Conservation (phyloP, 2,113 vertebrate genomes). For the Pseudorhombus dupliciocellatus region DNA sequence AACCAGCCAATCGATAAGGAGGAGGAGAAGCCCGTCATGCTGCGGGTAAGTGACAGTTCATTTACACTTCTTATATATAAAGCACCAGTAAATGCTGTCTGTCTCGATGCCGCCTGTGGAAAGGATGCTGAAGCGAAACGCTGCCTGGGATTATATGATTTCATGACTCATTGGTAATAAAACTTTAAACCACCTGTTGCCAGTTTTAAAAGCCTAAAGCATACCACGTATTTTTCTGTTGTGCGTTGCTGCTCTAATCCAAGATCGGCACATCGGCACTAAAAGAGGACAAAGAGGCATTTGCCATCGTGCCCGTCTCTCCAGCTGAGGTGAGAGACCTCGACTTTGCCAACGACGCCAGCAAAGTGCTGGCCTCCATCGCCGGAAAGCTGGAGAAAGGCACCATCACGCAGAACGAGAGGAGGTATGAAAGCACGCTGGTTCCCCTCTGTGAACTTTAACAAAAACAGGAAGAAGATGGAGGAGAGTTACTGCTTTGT, state of each 20-base stretch:
- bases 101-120: not conserved
- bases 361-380: slow-evolving; percentile 96
- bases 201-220: not conserved
- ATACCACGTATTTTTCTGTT: not conserved
- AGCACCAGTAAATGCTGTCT: not conserved
- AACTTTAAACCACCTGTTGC: not conserved
- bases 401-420: slow-evolving; percentile 98
- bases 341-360: slow-evolving; percentile 98
- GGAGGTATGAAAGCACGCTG: slow-evolving; percentile 81
- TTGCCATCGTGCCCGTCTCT: slow-evolving; percentile 97
- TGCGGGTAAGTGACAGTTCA: slow-evolving; percentile 82
- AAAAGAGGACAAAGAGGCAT: slow-evolving; percentile 98
- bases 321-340: slow-evolving; percentile 97
- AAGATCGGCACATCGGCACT: slow-evolving; percentile 96
- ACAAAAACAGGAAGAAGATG: not conserved
- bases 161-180: not conserved
- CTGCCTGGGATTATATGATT: not conserved
- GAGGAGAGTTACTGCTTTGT: not conserved
- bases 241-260: not conserved
- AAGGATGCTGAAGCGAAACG: slow-evolving; percentile 9
- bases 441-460: not conserved
- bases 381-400: slow-evolving; percentile 98
- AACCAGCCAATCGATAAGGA: slow-evolving; percentile 99
- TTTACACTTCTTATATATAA: not conserved
- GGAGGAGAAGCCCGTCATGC: slow-evolving; percentile 98